Percentiles rank a stretch among this genome's conserved stretches.
These are phyloP conservation scores for Heterocephalus glaber DNA, from an alignment of 2,113 vertebrate genomes.

Conservation along the genomic window DNA sequence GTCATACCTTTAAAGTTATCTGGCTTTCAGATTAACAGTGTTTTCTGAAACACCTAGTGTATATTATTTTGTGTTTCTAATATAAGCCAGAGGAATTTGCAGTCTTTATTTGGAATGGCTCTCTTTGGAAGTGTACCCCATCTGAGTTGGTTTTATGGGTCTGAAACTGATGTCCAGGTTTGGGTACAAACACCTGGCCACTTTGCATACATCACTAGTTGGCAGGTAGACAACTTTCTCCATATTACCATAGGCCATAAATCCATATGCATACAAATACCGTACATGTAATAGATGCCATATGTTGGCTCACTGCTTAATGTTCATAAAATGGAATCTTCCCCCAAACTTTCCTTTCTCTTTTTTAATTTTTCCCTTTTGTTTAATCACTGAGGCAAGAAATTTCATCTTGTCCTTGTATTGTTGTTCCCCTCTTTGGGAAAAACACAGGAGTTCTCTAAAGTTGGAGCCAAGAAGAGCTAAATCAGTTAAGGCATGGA, in stretches of 20 bases:
- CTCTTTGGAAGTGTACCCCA: background rate
- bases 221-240: slow-evolving; percentile 6
- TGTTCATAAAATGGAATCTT: background rate
- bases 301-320: background rate
- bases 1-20: background rate
- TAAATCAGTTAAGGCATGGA: background rate
- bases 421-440: background rate
- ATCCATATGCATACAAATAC: slow-evolving; percentile 14
- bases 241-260: slow-evolving; percentile 42
- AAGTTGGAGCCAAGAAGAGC: background rate
- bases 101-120: background rate
- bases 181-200: background rate
- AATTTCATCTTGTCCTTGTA: background rate
- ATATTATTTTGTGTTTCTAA: background rate
- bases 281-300: background rate
- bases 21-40: background rate
- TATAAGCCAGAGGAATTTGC: background rate
- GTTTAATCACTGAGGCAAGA: background rate
- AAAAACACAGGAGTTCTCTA: background rate
- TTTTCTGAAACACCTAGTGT: background rate
- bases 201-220: background rate
- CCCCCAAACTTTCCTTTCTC: background rate
- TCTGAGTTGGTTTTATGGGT: background rate
- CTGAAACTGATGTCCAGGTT: slow-evolving; percentile 16
- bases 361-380: background rate